phyloP scores from a whole-genome alignment of 2,113 vertebrate genomes.

The Myiagra hebetior region DNA sequence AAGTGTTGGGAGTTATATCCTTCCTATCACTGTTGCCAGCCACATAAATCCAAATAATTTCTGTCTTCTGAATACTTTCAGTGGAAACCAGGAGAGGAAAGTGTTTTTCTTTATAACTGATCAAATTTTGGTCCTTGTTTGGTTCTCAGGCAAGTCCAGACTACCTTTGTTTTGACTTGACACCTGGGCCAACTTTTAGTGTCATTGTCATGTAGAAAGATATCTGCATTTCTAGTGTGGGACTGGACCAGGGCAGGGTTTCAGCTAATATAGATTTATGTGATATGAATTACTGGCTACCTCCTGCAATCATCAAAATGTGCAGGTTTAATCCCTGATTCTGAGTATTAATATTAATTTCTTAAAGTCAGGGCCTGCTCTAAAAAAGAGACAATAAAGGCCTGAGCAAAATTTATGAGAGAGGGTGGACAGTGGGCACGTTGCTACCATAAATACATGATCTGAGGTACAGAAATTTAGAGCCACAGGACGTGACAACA shows the following conservation, averaged over 20 bases:
- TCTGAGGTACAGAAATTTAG: background rate
- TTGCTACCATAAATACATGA: background rate
- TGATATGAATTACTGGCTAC: background rate
- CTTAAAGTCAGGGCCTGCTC: background rate
- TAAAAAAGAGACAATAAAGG: background rate
- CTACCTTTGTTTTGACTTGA: background rate
- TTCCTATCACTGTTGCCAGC: background rate
- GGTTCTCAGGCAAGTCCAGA: background rate
- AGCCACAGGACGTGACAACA: background rate
- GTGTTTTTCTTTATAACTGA: background rate
- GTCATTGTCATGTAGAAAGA: background rate
- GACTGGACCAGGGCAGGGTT: background rate
- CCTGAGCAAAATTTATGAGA: background rate
- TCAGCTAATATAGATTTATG: background rate
- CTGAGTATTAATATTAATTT: background rate
- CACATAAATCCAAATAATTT: background rate
- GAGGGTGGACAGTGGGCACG: background rate
- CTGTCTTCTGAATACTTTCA: background rate
- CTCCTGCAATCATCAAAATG: background rate
- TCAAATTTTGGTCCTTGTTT: background rate
- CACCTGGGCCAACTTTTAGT: background rate
- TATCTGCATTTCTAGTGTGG: background rate
- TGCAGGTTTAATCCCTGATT: background rate
- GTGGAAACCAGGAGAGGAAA: background rate
- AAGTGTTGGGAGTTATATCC: background rate